Base-by-base conservation (phyloP, 2,888 invertebrate species). In the Melanchra persicariae region DNA sequence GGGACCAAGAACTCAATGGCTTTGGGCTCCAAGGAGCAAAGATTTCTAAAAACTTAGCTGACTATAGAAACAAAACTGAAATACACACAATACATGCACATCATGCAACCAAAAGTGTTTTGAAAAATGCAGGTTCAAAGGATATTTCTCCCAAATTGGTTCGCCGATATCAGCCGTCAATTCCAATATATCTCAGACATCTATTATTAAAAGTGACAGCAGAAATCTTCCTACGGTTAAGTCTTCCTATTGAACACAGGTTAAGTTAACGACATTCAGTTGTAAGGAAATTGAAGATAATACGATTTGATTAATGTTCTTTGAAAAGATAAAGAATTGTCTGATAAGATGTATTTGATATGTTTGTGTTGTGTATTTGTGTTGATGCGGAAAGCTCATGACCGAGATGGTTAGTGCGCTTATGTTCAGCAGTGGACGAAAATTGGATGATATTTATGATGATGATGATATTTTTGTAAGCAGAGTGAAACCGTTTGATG, bases 181-280 rank as follows among this genome's bases (percentile, higher is more conserved):
- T 22, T 19, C n/a, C 4, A 54, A 65, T 74, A 52, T 43, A 52
- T 17, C 52, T 30, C 12, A 37, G 34, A 43, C 12, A 9, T 34
- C 43, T 52, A 22, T 52, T 58, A 47, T 54, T 49, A 43, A 49
- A 74, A 74, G 17, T 65, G 65, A 74, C 65, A 40, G 17, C 22
- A 22, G 6, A 17, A 45, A 45, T 49, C 30, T 22, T 37, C 51
- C 24, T 26, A 12, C 57, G 15, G 22, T 19, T 47, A 17, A 43
- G n/a, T 34, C 34, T 34, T 34, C 34, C 24, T 52, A 58, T 58
- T 34, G 30, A 47, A 51, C 17, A 37, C 22, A 70, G 57, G 49
- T 30, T 24, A n/a, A 15, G 19, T 17, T 49, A 22, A 34, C n/a
- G 26, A 57, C 9, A n/a, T 19, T 67, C 26, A 76, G 12, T 37